These are phyloP conservation scores for Oxygymnocypris stewartii DNA, from an alignment of 2,113 vertebrate species.

Conservation along the genomic window DNA sequence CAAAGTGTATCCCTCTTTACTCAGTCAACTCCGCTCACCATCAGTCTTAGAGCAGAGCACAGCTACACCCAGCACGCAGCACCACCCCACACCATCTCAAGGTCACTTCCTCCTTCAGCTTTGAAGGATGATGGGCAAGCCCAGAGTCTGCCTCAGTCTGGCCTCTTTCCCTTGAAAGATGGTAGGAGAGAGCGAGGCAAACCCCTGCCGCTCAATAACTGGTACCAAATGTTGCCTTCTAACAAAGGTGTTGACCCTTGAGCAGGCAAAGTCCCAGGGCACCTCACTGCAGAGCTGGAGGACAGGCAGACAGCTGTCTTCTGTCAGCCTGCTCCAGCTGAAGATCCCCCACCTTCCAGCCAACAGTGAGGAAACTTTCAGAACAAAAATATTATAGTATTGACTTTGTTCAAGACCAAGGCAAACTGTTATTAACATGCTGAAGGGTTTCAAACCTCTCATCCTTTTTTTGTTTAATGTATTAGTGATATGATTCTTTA, in stretches of 20 bases:
- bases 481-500: conserved; percentile 9
- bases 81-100: conserved; percentile 62
- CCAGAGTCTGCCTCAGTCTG: conserved; percentile 50
- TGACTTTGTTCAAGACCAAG: conserved; percentile 18
- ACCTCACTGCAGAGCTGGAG: conserved; percentile 67
- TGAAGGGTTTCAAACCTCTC: not conserved
- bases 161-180: conserved; percentile 64
- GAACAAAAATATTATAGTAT: not conserved
- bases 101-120: conserved; percentile 71
- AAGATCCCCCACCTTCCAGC: conserved; percentile 35
- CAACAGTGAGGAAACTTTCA: conserved; percentile 37
- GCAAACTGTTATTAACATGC: conserved; percentile 18
- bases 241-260: conserved; percentile 71
- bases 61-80: conserved; percentile 49
- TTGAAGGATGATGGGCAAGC: conserved; percentile 68
- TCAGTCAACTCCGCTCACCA: conserved; percentile 36
- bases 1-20: conserved; percentile 32
- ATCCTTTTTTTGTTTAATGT: not conserved
- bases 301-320: conserved; percentile 77
- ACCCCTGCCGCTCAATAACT: conserved; percentile 73
- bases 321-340: conserved; percentile 69
- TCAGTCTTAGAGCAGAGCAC: conserved; percentile 60
- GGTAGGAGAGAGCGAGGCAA: conserved; percentile 51
- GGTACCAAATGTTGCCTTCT: conserved; percentile 77
- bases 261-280: conserved; percentile 71